Evolutionary conservation across 1,140 invertebrate species (phyloP).

Genomic region (Magallana gigas): DNA sequence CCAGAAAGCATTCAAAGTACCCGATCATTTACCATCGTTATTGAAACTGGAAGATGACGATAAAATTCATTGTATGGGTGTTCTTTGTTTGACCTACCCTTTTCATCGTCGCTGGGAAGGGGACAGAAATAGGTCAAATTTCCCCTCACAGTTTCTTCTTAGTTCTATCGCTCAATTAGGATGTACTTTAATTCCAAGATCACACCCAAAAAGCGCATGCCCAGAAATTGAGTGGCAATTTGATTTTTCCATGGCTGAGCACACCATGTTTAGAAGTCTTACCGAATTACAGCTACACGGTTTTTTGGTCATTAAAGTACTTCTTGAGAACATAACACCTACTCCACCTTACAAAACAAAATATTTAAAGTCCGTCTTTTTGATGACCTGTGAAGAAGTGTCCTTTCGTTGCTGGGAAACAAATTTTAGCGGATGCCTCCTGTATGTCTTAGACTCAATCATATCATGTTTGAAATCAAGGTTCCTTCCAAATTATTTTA

Average conservation of each 20-base stretch:
- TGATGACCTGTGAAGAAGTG: neutral
- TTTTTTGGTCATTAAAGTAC: neutral
- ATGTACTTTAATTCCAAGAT: constrained; percentile 1
- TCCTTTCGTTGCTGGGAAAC: neutral
- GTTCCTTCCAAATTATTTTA: neutral
- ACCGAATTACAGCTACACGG: neutral
- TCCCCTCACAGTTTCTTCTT: no score
- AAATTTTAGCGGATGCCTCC: neutral
- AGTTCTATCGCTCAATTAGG: no score
- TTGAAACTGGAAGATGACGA: no score
- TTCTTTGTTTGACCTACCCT: no score
- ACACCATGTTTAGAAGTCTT: neutral
- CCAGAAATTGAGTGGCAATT: constrained; percentile 5
- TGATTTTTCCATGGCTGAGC: neutral
- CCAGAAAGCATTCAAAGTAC: no score
- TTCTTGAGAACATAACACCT: neutral
- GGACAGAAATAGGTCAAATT: no score
- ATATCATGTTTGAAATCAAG: neutral
- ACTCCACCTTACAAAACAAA: neutral
- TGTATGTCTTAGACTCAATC: neutral
- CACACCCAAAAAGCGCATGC: neutral
- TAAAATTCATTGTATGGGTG: no score
- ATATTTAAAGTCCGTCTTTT: neutral
- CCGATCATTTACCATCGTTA: no score
- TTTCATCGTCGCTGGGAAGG: no score